Evolutionary conservation across 2,888 invertebrate genomes (phyloP), one percentile per base, ranked within the genome.

Genomic region (Epirrita christyi): DNA sequence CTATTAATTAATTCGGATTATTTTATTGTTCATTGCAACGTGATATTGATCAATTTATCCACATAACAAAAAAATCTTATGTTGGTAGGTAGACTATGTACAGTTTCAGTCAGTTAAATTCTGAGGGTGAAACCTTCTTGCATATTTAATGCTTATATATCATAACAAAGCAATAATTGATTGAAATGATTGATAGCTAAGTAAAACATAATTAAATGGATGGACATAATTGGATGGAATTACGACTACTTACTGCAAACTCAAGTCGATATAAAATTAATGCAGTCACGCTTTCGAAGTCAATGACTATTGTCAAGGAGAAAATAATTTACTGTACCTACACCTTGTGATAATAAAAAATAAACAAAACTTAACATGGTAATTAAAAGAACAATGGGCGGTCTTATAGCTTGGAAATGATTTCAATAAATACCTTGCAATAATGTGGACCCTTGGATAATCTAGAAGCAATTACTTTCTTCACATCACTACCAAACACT

Each of bases 181-280:
- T 42, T 43, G 27, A n/a, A n/a, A 28, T 58, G 43, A 58, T 53
- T 48, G 49, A 53, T 58, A 44, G 48, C 53, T 49, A 55, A 58
- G 46, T 54, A 50, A 13, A 40, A 41, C 41, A 28, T 4, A 59
- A 59, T 54, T 59, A 45, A 29, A 46, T 45, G 21, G 28, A 38
- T n/a, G n/a, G n/a, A n/a, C 48, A 37, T 53, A 59, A 59, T 54
- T 59, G 49, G 37, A 46, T 45, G 21, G 28, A 38, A 37, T 50
- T 49, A 54, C 54, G 59, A 50, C 11, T 7, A 7, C 28, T 9
- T 50, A 10, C 46, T 32, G 45, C 37, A 40, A 45, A 13, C 32
- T 5, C 6, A 14, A 7, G 9, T 37, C 10, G 28, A 14, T 48
- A 53, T 43, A 48, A 48, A 42, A 36, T 45, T 37, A 14, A 43